These are phyloP conservation scores for Trichechus manatus DNA, from an alignment of 2,113 vertebrate species.

Conservation along the genomic window DNA sequence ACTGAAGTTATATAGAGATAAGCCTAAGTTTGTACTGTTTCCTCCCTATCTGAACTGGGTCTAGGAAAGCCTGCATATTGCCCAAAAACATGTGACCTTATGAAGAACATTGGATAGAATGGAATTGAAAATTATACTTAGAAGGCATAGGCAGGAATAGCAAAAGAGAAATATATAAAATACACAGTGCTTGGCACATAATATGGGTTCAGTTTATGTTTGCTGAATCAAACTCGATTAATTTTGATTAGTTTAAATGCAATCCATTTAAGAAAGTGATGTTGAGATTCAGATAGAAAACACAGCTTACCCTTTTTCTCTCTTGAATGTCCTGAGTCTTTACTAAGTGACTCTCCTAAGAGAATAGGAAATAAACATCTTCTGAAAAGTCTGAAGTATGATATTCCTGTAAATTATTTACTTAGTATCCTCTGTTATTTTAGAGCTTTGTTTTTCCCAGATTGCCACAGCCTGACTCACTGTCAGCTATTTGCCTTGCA, in stretches of 20 bases:
- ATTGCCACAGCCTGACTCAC: not conserved
- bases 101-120: not conserved
- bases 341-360: not conserved
- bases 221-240: not conserved
- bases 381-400: not conserved
- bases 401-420: not conserved
- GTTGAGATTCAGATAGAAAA: not conserved
- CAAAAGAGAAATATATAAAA: not conserved
- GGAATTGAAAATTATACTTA: not conserved
- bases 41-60: not conserved
- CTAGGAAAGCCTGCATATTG: not conserved
- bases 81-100: not conserved
- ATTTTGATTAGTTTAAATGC: not conserved
- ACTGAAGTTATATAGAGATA: not conserved
- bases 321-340: not conserved
- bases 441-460: not conserved
- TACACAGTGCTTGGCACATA: not conserved
- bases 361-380: not conserved
- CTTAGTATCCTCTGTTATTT: not conserved
- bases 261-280: not conserved
- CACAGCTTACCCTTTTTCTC: not conserved
- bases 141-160: not conserved
- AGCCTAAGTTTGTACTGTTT: not conserved
- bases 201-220: not conserved
- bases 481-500: not conserved